phyloP scores from a whole-genome alignment of 2,888 invertebrate species.

The Leptinotarsa juncta region DNA sequence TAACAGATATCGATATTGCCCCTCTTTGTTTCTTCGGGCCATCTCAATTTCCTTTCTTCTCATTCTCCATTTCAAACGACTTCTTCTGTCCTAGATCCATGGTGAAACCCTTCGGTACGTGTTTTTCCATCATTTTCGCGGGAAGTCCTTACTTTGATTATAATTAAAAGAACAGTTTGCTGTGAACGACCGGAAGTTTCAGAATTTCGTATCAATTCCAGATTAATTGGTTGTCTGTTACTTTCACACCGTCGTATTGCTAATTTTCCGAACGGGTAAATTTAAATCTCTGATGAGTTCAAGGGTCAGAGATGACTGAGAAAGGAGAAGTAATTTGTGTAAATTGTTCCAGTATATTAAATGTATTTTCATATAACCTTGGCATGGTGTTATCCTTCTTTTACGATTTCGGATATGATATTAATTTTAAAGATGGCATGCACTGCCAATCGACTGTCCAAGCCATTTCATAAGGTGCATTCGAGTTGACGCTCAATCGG shows the following conservation, averaged over 20 bases:
- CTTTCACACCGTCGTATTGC: conserved; percentile 1
- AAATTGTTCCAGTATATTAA: background rate
- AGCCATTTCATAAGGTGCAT: no score
- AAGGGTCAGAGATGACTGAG: background rate
- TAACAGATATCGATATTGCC: background rate
- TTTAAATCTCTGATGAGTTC: background rate
- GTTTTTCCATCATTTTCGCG: conserved; percentile 1
- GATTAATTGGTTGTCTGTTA: conserved; percentile 9
- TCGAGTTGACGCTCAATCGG: no score
- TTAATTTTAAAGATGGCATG: no score
- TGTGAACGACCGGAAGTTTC: background rate
- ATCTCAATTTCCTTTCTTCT: background rate
- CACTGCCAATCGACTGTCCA: no score
- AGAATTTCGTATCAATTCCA: conserved; percentile 12
- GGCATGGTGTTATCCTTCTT: no score
- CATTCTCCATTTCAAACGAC: background rate
- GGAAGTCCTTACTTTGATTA: conserved; percentile 1
- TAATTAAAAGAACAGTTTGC: background rate
- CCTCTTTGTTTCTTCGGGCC: background rate
- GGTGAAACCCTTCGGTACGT: background rate
- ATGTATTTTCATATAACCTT: background rate
- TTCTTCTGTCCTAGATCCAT: background rate
- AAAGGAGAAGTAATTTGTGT: background rate
- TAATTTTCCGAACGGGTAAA: background rate
- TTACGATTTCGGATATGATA: no score